Evolutionary conservation across 2,113 vertebrate genomes (phyloP).

Genomic region (Thomomys bottae): DNA sequence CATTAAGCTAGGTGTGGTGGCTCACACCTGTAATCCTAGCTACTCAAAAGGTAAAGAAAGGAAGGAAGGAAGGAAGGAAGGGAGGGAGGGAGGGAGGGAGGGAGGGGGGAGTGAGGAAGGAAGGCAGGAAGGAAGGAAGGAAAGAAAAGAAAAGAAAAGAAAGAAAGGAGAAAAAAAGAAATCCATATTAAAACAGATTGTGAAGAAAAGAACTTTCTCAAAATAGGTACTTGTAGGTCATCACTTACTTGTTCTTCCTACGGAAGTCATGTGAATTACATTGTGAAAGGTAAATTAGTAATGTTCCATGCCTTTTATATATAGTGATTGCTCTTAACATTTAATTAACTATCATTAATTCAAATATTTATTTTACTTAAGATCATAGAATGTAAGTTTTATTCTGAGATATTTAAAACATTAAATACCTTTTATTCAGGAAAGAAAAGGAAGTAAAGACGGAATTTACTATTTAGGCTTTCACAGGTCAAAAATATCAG

Average conservation of each 20-base stretch:
- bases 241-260: slow-evolving; percentile 51
- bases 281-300: slow-evolving; percentile 39
- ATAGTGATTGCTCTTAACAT: slow-evolving; percentile 14
- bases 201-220: slow-evolving; percentile 49
- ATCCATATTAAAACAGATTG: slow-evolving; percentile 46
- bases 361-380: slow-evolving; percentile 59
- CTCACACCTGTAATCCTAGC: no score
- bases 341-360: slow-evolving; percentile 54
- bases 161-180: no score
- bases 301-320: slow-evolving; percentile 42
- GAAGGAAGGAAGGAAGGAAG: no score
- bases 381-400: slow-evolving; percentile 26
- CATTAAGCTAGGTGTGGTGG: no score
- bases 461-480: neutral
- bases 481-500: slow-evolving; percentile 6
- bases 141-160: no score
- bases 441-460: slow-evolving; percentile 39
- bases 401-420: slow-evolving; percentile 8
- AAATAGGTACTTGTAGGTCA: slow-evolving; percentile 29
- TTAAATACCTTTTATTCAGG: slow-evolving; percentile 30
- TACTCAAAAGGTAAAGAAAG: no score
- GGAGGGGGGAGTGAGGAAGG: no score
- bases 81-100: no score
- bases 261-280: slow-evolving; percentile 17
- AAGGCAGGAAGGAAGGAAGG: no score